phyloP scores from a whole-genome alignment of 1,140 invertebrate species.

The Zaprionus vittiger region DNA sequence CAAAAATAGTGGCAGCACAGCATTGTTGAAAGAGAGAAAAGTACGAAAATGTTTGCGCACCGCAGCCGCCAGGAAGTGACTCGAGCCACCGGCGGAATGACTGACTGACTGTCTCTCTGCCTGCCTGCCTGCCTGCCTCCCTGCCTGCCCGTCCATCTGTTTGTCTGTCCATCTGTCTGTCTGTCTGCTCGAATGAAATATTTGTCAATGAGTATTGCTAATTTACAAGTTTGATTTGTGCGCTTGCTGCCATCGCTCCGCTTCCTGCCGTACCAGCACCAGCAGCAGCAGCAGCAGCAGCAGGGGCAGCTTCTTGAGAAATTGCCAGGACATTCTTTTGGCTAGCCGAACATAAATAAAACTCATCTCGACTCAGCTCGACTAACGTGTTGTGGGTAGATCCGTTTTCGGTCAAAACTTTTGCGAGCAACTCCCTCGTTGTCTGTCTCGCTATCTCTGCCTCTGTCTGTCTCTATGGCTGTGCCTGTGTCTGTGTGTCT shows the following conservation, averaged over 20 bases:
- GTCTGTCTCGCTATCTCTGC: background rate
- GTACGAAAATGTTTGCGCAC: conserved; percentile 38
- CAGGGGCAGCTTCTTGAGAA: conserved; percentile 55
- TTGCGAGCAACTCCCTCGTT: background rate
- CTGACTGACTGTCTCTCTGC: conserved; percentile 19
- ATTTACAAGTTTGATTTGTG: conserved; percentile 84
- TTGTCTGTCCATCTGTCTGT: conserved; percentile 42
- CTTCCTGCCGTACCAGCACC: conserved; percentile 11
- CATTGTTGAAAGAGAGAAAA: background rate
- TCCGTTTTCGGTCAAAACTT: conserved; percentile 16
- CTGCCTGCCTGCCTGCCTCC: conserved; percentile 17
- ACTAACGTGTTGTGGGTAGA: conserved; percentile 37
- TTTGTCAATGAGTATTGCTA: conserved; percentile 84
- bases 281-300: background rate
- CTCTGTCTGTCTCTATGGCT: background rate
- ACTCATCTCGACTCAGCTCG: conserved; percentile 22
- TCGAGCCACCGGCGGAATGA: conserved; percentile 24
- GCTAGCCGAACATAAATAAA: conserved; percentile 79
- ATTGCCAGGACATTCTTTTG: conserved; percentile 71
- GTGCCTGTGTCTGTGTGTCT: background rate
- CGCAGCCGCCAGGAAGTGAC: conserved; percentile 34
- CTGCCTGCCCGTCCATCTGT: conserved; percentile 27
- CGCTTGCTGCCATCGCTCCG: conserved; percentile 14
- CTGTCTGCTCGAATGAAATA: conserved; percentile 69
- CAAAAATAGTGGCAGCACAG: conserved; percentile 22